A percentile compares a stretch with the other conserved stretches of the same genome.
Evolutionary conservation across 1,140 invertebrate species (phyloP).

Genomic region (Steinernema feltiae): DNA sequence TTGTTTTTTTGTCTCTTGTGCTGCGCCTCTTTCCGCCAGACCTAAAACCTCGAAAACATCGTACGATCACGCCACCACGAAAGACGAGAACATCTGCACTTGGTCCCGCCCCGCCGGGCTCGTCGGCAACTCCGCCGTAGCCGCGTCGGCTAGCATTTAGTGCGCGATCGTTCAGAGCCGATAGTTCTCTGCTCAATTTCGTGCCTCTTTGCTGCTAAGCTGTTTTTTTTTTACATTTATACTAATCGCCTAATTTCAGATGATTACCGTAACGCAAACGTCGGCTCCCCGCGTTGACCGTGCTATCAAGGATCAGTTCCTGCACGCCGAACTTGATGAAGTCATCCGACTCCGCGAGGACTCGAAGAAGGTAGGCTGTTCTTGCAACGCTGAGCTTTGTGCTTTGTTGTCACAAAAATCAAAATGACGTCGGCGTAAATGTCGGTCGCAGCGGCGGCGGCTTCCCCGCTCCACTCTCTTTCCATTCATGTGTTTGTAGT

Average conservation of each 20-base stretch:
- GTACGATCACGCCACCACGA: constrained; percentile 1
- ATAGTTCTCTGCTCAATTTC: too few relatives aligned
- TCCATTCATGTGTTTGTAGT: background rate
- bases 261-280: constrained; percentile 7
- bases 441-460: too few relatives aligned
- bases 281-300: constrained; percentile 1
- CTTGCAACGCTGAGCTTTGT: constrained; percentile 7
- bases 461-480: background rate
- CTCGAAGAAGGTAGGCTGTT: constrained; percentile 38
- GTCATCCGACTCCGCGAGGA: constrained; percentile 37
- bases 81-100: constrained; percentile 10
- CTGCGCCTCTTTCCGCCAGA: background rate
- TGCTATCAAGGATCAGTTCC: constrained; percentile 32
- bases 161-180: background rate
- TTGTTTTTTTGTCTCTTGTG: too few relatives aligned
- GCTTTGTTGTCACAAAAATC: constrained; percentile 29
- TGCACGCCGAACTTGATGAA: constrained; percentile 51
- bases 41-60: constrained; percentile 2
- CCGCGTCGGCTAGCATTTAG: background rate
- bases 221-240: background rate
- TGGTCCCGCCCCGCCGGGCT: background rate
- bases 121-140: background rate
- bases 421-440: background rate
- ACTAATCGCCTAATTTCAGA: background rate
- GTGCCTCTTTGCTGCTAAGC: background rate